Evolutionary conservation across 2,888 invertebrate genomes (phyloP).

Genomic region (Drosophila sordidula): DNA sequence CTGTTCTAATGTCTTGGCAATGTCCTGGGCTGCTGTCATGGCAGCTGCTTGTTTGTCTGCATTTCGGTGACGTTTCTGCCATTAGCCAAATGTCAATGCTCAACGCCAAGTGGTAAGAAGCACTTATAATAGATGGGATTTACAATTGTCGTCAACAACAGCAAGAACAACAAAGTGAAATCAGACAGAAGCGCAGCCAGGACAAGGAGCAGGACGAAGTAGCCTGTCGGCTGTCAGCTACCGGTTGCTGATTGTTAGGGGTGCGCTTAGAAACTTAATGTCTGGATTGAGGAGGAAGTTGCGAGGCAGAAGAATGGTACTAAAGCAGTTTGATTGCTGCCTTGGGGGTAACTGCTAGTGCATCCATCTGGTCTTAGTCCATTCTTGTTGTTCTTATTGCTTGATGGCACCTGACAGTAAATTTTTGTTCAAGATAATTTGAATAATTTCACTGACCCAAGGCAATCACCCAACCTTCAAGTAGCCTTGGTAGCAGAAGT

Average conservation of each 20-base stretch:
- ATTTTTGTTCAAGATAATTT: constrained; percentile 74
- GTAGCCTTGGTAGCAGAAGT: constrained; percentile 24
- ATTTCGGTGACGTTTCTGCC: constrained; percentile 78
- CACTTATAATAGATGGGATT: constrained; percentile 80
- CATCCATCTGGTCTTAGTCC: constrained; percentile 36
- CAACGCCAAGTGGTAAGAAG: constrained; percentile 75
- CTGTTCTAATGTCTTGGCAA: constrained; percentile 32
- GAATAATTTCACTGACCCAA: constrained; percentile 78
- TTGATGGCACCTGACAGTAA: constrained; percentile 66
- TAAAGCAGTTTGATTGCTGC: constrained; percentile 71
- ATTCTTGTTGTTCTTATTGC: constrained; percentile 33
- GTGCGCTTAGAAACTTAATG: constrained; percentile 39
- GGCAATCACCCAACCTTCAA: constrained; percentile 64
- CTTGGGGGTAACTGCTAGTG: constrained; percentile 36
- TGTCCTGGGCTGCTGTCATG: constrained; percentile 39
- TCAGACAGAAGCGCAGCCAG: constrained; percentile 12
- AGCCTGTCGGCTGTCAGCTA: constrained; percentile 61
- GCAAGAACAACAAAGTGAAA: constrained; percentile 25
- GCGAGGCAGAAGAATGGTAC: constrained; percentile 74
- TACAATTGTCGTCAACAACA: constrained; percentile 69
- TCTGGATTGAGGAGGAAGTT: constrained; percentile 50
- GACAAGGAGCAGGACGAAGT: constrained; percentile 13
- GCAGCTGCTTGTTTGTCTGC: constrained; percentile 65
- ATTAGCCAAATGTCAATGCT: constrained; percentile 80
- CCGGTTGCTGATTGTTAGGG: constrained; percentile 37